Evolutionary conservation across 2,113 vertebrate genomes (phyloP).

Genomic region (Neoarius graeffei): DNA sequence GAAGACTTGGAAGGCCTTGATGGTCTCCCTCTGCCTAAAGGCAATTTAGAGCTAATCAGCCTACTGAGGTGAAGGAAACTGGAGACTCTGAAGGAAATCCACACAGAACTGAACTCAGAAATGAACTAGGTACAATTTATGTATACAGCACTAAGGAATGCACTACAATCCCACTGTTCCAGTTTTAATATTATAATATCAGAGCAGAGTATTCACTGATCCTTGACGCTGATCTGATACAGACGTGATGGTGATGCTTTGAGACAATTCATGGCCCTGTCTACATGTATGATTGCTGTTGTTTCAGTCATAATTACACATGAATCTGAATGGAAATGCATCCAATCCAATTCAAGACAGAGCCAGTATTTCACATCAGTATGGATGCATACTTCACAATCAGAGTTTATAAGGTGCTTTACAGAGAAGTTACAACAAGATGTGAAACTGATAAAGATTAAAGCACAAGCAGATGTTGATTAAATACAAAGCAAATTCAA

Average conservation of each 20-base stretch:
- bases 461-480: not conserved
- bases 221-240: too few relatives aligned
- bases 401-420: not conserved
- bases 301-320: not conserved
- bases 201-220: too few relatives aligned
- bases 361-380: not conserved
- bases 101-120: not conserved
- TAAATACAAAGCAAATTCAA: not conserved
- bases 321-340: not conserved
- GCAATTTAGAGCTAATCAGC: not conserved
- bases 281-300: not conserved
- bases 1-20: too few relatives aligned
- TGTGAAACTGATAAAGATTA: not conserved
- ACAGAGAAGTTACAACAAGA: not conserved
- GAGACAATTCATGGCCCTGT: not conserved
- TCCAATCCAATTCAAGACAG: not conserved
- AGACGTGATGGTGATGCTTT: not conserved
- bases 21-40: too few relatives aligned
- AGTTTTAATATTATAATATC: not conserved
- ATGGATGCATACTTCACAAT: not conserved
- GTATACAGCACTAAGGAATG: not conserved
- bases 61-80: not conserved
- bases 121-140: not conserved
- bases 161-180: not conserved
- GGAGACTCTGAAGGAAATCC: not conserved